phyloP scores from a whole-genome alignment of 1,140 invertebrate genomes.

The Drosophila albomicans region DNA sequence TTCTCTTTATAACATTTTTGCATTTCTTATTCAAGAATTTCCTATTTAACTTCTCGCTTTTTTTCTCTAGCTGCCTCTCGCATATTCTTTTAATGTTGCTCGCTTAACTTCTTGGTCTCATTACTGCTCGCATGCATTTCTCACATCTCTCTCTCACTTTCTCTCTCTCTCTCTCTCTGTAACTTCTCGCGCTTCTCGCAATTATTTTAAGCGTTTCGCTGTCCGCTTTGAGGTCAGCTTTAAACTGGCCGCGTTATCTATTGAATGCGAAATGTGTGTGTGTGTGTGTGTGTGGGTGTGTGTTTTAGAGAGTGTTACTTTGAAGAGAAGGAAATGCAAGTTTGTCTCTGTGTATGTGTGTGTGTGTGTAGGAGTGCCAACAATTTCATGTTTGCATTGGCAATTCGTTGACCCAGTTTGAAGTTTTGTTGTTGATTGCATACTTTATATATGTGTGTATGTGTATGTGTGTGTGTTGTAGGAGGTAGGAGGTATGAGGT shows the following conservation, averaged over 20 bases:
- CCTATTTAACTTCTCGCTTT: no score
- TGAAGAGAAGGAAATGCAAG: no score
- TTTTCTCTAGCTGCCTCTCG: no score
- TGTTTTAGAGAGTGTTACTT: neutral
- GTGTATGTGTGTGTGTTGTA: slow-evolving; percentile 12
- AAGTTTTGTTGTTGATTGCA: slow-evolving; percentile 72
- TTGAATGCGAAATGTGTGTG: slow-evolving; percentile 9
- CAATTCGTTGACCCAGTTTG: slow-evolving; percentile 76
- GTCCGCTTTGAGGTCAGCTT: slow-evolving; percentile 24
- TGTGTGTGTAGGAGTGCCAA: slow-evolving; percentile 13
- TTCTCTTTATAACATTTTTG: no score
- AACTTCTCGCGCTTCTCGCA: neutral
- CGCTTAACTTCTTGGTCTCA: no score
- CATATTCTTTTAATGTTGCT: no score
- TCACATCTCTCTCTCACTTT: no score
- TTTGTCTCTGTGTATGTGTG: neutral
- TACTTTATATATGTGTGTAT: slow-evolving; percentile 44
- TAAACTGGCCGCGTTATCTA: slow-evolving; percentile 25
- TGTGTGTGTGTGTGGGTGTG: slow-evolving; percentile 7
- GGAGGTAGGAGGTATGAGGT: no score
- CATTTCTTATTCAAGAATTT: no score
- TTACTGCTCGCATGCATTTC: no score
- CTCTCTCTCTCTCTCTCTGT: neutral
- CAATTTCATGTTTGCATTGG: slow-evolving; percentile 73
- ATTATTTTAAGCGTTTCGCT: neutral